Conservation (phyloP, 2,797 vertebrate species). For the Nannoperca obscura region DNA sequence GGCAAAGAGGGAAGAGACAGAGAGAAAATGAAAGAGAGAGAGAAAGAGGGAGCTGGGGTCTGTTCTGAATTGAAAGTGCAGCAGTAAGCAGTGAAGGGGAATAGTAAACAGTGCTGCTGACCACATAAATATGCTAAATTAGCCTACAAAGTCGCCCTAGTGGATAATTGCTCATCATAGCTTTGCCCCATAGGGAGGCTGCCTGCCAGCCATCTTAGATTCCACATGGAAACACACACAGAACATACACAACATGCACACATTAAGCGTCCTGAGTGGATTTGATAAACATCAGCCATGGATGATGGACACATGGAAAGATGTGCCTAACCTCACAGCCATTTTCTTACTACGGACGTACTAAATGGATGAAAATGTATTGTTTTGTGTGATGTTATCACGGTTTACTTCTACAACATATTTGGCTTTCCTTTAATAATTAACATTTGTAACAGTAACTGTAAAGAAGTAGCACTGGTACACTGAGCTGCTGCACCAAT, state of each 20-base stretch:
- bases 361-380: constrained; percentile 1
- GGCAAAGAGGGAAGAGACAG: constrained; percentile 62
- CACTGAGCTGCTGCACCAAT: constrained; percentile 22
- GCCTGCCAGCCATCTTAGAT: constrained; percentile 80
- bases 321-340: constrained; percentile 16
- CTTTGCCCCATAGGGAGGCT: constrained; percentile 76
- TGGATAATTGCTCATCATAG: constrained; percentile 87
- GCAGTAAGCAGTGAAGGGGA: constrained; percentile 84
- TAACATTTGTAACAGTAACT: constrained; percentile 8
- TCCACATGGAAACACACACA: constrained; percentile 78
- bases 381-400: background rate
- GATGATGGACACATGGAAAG: constrained; percentile 42
- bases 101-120: constrained; percentile 86
- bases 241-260: constrained; percentile 60
- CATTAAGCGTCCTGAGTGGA: constrained; percentile 13
- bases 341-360: constrained; percentile 2
- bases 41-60: constrained; percentile 58
- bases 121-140: constrained; percentile 86
- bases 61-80: constrained; percentile 83
- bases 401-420: background rate
- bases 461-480: constrained; percentile 3
- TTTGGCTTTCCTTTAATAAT: constrained; percentile 10
- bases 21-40: constrained; percentile 58
- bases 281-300: constrained; percentile 41
- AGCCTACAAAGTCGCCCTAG: constrained; percentile 84